A percentile compares a stretch with the other conserved stretches of the same genome.
These are phyloP conservation scores for Antechinus stuartii DNA, from an alignment of 2,113 vertebrate genomes.

Conservation along the genomic window DNA sequence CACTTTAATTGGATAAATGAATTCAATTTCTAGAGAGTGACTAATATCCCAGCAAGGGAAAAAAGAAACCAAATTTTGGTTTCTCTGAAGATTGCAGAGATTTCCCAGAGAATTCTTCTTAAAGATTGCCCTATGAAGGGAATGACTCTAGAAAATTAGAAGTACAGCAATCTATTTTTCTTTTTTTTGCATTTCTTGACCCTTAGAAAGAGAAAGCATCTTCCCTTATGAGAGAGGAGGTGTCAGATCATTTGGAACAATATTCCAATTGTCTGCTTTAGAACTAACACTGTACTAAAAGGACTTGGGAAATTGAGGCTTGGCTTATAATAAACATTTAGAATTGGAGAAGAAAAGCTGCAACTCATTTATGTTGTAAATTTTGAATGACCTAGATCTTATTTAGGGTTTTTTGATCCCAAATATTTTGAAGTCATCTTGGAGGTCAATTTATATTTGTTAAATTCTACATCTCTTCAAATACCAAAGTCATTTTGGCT, in stretches of 20 bases:
- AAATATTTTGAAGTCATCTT: background rate
- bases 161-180: background rate
- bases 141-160: background rate
- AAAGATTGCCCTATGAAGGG: background rate
- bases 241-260: background rate
- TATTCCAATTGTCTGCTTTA: background rate
- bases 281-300: background rate
- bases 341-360: background rate
- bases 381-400: background rate
- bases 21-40: slow-evolving; percentile 42
- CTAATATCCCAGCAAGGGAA: background rate
- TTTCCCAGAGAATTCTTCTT: background rate
- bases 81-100: background rate
- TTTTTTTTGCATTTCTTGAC: background rate
- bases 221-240: background rate
- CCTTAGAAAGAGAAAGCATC: background rate
- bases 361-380: background rate
- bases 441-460: background rate
- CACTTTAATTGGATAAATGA: slow-evolving; percentile 1
- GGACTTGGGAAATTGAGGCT: background rate
- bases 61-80: background rate
- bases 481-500: background rate
- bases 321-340: background rate
- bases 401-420: background rate
- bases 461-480: background rate